phyloP scores from a whole-genome alignment of 1,140 invertebrate genomes.

The Nasonia giraulti region DNA sequence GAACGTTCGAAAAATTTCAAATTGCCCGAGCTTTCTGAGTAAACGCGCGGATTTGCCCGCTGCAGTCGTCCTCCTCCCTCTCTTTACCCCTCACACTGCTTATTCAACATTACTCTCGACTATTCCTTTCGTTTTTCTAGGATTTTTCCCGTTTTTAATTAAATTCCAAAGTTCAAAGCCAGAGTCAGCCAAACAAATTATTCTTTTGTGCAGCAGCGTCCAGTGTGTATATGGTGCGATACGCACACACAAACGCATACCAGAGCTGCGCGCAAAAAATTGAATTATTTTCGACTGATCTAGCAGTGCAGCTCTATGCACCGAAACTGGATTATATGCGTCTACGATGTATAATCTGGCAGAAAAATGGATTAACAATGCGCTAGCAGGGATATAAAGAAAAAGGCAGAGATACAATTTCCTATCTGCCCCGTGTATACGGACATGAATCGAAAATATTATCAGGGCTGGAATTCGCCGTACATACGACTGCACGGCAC shows the following conservation, averaged over 20 bases:
- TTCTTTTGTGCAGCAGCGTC: not conserved
- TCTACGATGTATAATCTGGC: not conserved
- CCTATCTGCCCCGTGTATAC: not conserved
- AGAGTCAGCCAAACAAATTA: constrained; percentile 9
- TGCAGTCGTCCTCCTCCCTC: not conserved
- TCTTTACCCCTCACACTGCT: not conserved
- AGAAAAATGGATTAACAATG: not conserved
- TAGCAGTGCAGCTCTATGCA: too few relatives aligned
- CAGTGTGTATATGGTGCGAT: too few relatives aligned
- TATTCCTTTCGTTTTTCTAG: not conserved
- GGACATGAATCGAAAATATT: constrained; percentile 42
- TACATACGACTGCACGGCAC: not conserved
- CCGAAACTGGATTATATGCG: not conserved
- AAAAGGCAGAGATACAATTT: constrained; percentile 5
- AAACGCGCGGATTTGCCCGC: not conserved
- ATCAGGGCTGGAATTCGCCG: constrained; percentile 35
- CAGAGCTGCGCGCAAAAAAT: too few relatives aligned
- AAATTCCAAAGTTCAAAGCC: constrained; percentile 14
- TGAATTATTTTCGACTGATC: too few relatives aligned
- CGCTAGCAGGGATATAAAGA: not conserved
- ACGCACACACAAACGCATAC: too few relatives aligned
- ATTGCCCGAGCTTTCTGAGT: not conserved
- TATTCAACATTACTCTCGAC: not conserved
- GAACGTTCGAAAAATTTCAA: not conserved
- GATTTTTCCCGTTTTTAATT: constrained; percentile 12